Evolutionary conservation across 2,797 vertebrate genomes (phyloP).

Genomic region (Neoniphon sammara): DNA sequence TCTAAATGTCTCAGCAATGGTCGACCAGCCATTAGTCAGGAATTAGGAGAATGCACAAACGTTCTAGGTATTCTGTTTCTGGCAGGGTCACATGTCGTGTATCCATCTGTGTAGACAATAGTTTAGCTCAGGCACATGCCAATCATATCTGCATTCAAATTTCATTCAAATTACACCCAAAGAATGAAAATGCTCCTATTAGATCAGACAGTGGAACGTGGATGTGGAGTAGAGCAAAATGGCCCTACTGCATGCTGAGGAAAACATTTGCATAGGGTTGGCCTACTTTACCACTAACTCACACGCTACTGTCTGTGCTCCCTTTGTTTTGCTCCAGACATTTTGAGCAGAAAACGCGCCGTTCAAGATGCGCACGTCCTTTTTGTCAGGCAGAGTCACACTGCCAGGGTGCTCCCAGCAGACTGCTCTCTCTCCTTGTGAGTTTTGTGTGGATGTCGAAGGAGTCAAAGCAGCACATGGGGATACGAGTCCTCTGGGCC

Average conservation of each 20-base stretch:
- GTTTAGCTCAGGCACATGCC: slow-evolving; percentile 5
- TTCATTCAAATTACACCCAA: slow-evolving; percentile 14
- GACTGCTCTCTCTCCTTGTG: slow-evolving; percentile 31
- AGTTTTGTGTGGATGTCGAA: slow-evolving; percentile 39
- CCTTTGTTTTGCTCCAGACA: slow-evolving; percentile 52
- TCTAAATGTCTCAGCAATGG: slow-evolving; percentile 26
- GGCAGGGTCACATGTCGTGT: slow-evolving; percentile 36
- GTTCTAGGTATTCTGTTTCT: slow-evolving; percentile 26
- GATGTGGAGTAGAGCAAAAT: slow-evolving; percentile 45
- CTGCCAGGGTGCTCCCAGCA: slow-evolving; percentile 18
- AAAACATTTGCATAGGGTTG: slow-evolving; percentile 71
- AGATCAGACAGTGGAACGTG: neutral
- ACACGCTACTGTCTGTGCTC: slow-evolving; percentile 42
- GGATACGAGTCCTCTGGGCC: slow-evolving; percentile 36
- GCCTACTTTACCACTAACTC: slow-evolving; percentile 69
- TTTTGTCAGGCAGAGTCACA: slow-evolving; percentile 34
- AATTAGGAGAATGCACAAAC: slow-evolving; percentile 37
- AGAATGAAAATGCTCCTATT: neutral
- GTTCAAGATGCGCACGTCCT: slow-evolving; percentile 20
- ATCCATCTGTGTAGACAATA: slow-evolving; percentile 17
- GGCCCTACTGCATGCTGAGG: slow-evolving; percentile 49
- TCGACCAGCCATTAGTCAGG: slow-evolving; percentile 22
- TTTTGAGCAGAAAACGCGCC: slow-evolving; percentile 17
- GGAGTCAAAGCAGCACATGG: slow-evolving; percentile 17
- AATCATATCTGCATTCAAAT: slow-evolving; percentile 24